phyloP scores from a whole-genome alignment of 2,797 vertebrate genomes.

The Manis pentadactyla region DNA sequence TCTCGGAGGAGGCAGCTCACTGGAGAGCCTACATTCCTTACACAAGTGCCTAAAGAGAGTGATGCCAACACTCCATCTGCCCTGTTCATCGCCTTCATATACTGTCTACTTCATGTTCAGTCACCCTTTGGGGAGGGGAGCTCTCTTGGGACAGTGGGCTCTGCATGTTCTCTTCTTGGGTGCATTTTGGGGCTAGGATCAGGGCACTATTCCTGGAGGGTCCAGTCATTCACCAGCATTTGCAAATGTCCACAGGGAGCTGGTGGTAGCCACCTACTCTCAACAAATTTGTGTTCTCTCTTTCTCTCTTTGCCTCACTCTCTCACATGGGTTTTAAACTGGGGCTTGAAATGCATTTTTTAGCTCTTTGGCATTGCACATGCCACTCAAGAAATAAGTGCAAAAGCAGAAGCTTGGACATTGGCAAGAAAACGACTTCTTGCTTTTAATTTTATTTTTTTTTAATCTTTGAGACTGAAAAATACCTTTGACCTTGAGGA shows the following conservation, averaged over 20 bases:
- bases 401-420: constrained; percentile 81
- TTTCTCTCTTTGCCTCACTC: constrained; percentile 74
- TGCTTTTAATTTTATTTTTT: constrained; percentile 82
- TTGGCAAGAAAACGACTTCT: constrained; percentile 83
- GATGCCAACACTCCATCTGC: constrained; percentile 86
- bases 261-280: constrained; percentile 67
- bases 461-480: constrained; percentile 86
- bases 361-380: constrained; percentile 81
- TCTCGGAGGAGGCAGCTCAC: constrained; percentile 75
- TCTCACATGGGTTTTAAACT: constrained; percentile 81
- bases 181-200: constrained; percentile 74
- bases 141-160: constrained; percentile 73
- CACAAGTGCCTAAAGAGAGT: constrained; percentile 90
- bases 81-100: constrained; percentile 85
- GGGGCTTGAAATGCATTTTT: constrained; percentile 83
- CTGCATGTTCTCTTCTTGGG: constrained; percentile 74
- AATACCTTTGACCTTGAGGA: constrained; percentile 83
- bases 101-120: constrained; percentile 81
- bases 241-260: constrained; percentile 71
- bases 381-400: constrained; percentile 80
- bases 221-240: constrained; percentile 84
- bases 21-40: constrained; percentile 86
- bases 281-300: constrained; percentile 73
- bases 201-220: constrained; percentile 76
- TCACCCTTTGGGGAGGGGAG: constrained; percentile 72